Base-by-base conservation (phyloP, 2,797 vertebrate genomes). In the Sebastes nivosus region DNA sequence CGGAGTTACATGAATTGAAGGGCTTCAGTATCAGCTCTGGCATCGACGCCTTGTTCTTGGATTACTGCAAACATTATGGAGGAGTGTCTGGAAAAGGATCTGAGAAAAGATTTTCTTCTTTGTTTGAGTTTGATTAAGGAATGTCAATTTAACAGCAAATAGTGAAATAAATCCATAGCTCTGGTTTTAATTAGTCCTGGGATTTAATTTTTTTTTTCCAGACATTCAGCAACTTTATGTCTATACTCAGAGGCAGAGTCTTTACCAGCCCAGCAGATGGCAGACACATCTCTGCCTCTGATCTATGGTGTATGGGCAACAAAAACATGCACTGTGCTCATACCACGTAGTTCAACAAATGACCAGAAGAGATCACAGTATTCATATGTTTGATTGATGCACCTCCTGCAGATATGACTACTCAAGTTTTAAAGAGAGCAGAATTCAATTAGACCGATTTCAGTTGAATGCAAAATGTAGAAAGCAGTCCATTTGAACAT, bases 351-450 rank as follows among this genome's bases (percentile, higher is more conserved):
- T 93, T 90, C 82, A 72, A 42, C 32, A 69, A 82, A 87, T 75
- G 78, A 57, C 89, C 91, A 90, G 79, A 65, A 88, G 91, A 92
- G 88, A 55, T 75, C 90, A 86, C 59, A 83, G 4, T 90, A 65
- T 63, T 79, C 85, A 60, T 84, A 88, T 38, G 54, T 4, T 9
- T 42, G 38, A 42, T 16, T 42, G 38, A 42, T 42, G 14, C 38
- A 42, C 6, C 38, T 42, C 7, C 38, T 20, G 8, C 4, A 50
- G 32, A 69, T 6, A 6, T n/a, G 29, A 20, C 4, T 42, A 8
- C 32, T 58, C 10, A 18, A 25, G 30, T 57, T 32, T 46, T 1
- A 55, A 42, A 50, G 24, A 60, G 7, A 61, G 6, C 22, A 69
- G 25, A 66, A 32, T 25, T 68, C 11, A 73, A 8, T 38, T 1